phyloP scores from a whole-genome alignment of 2,113 vertebrate genomes.

The Paradisaea rubra region DNA sequence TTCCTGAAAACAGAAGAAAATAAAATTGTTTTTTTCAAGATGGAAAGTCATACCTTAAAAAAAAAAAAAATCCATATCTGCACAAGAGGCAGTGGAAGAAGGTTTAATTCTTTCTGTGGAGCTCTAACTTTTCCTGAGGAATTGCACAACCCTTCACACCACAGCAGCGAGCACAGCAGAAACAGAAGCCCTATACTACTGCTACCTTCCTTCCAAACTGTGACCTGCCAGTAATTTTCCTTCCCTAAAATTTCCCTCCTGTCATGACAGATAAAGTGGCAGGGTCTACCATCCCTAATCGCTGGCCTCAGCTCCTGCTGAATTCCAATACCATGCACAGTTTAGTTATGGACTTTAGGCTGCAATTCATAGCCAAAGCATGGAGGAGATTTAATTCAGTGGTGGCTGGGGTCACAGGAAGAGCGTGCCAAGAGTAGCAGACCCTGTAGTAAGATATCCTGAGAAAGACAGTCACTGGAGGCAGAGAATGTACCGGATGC shows the following conservation, averaged over 20 bases:
- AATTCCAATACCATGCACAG: conserved; percentile 36
- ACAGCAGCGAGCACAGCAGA: background rate
- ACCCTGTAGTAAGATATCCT: conserved; percentile 44
- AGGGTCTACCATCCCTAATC: conserved; percentile 53
- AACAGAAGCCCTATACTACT: background rate
- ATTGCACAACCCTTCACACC: background rate
- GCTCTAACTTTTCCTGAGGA: background rate
- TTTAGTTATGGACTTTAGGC: conserved; percentile 45
- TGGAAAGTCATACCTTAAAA: background rate
- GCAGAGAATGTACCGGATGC: background rate
- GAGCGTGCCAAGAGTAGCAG: conserved; percentile 44
- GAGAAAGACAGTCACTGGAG: conserved; percentile 19
- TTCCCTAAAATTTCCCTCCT: conserved; percentile 39
- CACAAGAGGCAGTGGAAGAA: background rate
- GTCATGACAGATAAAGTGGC: conserved; percentile 56
- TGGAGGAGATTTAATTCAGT: conserved; percentile 30
- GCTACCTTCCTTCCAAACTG: conserved; percentile 53
- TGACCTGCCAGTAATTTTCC: conserved; percentile 44
- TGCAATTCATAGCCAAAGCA: conserved; percentile 27
- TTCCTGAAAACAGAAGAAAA: background rate
- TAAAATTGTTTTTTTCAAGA: background rate
- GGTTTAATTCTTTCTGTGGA: background rate
- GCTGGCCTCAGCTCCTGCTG: conserved; percentile 39
- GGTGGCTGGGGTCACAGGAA: conserved; percentile 34
- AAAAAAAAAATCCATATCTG: background rate